These are phyloP conservation scores for Seriola rivoliana DNA, from an alignment of 2,113 vertebrate species.

Conservation along the genomic window DNA sequence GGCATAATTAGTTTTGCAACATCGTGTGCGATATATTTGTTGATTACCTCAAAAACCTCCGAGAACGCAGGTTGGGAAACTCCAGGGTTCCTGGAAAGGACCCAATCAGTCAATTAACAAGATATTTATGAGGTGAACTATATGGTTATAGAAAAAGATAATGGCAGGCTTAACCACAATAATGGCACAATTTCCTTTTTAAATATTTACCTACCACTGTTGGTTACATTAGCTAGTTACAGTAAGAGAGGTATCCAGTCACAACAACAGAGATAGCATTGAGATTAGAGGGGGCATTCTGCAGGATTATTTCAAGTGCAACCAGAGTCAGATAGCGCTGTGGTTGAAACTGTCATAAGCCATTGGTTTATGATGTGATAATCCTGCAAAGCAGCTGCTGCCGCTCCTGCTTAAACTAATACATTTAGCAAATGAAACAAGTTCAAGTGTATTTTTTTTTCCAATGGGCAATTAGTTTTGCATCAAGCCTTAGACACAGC, in stretches of 20 bases:
- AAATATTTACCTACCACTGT: constrained; percentile 20
- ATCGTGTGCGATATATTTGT: constrained; percentile 9
- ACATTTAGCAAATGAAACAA: constrained; percentile 16
- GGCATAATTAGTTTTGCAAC: background rate
- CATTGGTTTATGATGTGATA: constrained; percentile 29
- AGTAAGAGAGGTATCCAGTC: constrained; percentile 8
- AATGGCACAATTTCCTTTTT: constrained; percentile 20
- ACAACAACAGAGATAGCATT: constrained; percentile 28
- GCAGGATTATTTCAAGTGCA: constrained; percentile 42
- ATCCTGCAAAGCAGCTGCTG: constrained; percentile 44
- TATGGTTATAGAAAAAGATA: constrained; percentile 3
- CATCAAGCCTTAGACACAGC: background rate
- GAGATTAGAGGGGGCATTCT: constrained; percentile 26
- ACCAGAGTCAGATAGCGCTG: constrained; percentile 9
- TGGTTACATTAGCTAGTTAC: constrained; percentile 39
- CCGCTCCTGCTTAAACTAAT: background rate
- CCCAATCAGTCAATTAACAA: constrained; percentile 13
- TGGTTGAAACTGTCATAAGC: constrained; percentile 41
- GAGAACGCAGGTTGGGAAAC: background rate
- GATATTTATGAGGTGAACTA: background rate
- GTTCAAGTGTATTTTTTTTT: constrained; percentile 11
- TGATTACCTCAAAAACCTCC: constrained; percentile 17
- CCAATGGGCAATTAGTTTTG: background rate
- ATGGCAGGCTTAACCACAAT: constrained; percentile 27
- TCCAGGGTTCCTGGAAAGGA: constrained; percentile 14